These are phyloP conservation scores for Protobothrops flavoviridis DNA, from an alignment of 2,113 vertebrate species.

Conservation along the genomic window DNA sequence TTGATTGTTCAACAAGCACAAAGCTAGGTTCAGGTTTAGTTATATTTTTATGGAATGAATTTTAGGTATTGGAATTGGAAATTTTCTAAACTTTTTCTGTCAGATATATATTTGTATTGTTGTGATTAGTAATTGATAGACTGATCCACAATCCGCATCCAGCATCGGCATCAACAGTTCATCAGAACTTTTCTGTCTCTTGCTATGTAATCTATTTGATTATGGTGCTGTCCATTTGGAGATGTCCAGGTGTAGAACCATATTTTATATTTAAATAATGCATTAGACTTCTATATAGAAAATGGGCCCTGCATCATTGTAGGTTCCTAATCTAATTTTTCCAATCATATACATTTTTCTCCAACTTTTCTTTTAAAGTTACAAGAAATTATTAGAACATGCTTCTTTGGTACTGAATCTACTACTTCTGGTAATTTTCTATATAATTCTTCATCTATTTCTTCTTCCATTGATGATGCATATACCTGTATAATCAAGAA, in stretches of 20 bases:
- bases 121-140: neutral
- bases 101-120: neutral
- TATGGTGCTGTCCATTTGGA: neutral
- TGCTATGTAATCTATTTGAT: neutral
- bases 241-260: neutral
- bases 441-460: neutral
- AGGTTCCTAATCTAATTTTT: neutral
- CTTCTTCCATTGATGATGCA: neutral
- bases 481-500: neutral
- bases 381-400: neutral
- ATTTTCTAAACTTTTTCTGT: neutral
- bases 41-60: neutral
- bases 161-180: neutral
- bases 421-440: neutral
- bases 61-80: neutral
- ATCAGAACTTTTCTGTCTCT: neutral
- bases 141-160: neutral
- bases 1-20: neutral
- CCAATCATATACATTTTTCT: neutral
- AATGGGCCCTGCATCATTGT: neutral
- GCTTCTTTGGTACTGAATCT: neutral
- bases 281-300: neutral
- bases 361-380: neutral
- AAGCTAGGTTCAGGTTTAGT: neutral
- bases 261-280: neutral